These are phyloP conservation scores for Lasioglossum figueresi DNA, from an alignment of 2,888 invertebrate species.

Conservation along the genomic window DNA sequence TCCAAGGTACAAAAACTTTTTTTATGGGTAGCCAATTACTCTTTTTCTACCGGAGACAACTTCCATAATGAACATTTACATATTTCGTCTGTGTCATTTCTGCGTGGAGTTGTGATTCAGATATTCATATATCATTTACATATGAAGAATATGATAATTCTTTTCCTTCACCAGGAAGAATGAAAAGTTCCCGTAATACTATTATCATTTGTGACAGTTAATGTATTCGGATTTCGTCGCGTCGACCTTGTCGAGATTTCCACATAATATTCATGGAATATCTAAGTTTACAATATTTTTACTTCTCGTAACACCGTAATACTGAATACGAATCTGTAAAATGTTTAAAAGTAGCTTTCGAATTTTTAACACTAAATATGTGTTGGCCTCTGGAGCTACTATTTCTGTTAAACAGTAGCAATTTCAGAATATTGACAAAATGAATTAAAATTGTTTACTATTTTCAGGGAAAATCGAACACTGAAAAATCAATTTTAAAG, in stretches of 20 bases:
- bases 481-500: too few relatives aligned
- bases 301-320: not conserved
- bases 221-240: not conserved
- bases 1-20: not conserved
- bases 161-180: not conserved
- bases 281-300: not conserved
- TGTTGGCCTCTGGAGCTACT: too few relatives aligned
- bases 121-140: constrained; percentile 9
- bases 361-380: not conserved
- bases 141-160: not conserved
- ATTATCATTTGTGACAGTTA: constrained; percentile 2
- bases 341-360: too few relatives aligned
- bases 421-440: too few relatives aligned
- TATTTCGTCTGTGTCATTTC: not conserved
- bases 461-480: too few relatives aligned
- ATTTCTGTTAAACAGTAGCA: too few relatives aligned
- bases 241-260: not conserved
- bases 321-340: not conserved
- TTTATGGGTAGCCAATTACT: not conserved
- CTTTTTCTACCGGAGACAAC: not conserved
- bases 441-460: too few relatives aligned
- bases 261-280: not conserved
- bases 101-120: not conserved
- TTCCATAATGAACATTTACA: constrained; percentile 4
- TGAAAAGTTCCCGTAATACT: not conserved